A percentile compares a stretch with the other conserved stretches of the same genome.
Evolutionary conservation across 2,113 vertebrate species (phyloP).

Genomic region (Lophura nycthemera): DNA sequence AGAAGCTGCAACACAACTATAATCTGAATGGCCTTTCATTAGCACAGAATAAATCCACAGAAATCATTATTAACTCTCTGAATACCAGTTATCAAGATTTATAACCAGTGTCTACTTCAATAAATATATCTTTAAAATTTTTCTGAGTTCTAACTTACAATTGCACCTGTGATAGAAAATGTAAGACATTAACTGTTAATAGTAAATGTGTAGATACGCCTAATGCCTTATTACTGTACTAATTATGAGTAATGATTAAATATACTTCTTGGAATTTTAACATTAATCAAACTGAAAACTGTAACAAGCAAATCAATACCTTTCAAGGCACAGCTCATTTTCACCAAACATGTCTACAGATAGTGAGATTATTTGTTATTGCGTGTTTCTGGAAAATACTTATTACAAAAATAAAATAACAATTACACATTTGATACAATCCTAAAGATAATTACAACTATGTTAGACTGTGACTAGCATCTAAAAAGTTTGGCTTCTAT

Average conservation of each 20-base stretch:
- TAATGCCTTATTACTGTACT: conserved; percentile 21
- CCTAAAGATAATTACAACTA: conserved; percentile 49
- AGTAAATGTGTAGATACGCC: conserved; percentile 8
- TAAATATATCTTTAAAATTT: conserved; percentile 40
- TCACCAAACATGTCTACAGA: conserved; percentile 63
- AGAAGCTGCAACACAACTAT: background rate
- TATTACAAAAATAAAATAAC: conserved; percentile 63
- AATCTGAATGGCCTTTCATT: background rate
- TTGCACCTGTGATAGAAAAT: conserved; percentile 19
- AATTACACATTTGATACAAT: conserved; percentile 15
- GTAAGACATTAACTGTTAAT: conserved; percentile 35
- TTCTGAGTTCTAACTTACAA: conserved; percentile 30
- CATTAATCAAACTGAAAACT: conserved; percentile 75
- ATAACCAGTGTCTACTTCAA: conserved; percentile 40
- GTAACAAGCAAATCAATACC: conserved; percentile 71
- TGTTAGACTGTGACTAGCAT: conserved; percentile 39
- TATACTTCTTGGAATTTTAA: conserved; percentile 65
- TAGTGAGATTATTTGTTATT: conserved; percentile 53
- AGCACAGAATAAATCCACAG: conserved; percentile 21
- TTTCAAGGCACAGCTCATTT: conserved; percentile 58
- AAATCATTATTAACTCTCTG: conserved; percentile 26
- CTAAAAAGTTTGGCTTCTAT: conserved; percentile 20
- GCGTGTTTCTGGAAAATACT: conserved; percentile 62
- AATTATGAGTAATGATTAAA: conserved; percentile 64
- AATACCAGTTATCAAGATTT: conserved; percentile 47